Evolutionary conservation across 2,888 invertebrate species (phyloP).

Genomic region (Seladonia tumulorum): DNA sequence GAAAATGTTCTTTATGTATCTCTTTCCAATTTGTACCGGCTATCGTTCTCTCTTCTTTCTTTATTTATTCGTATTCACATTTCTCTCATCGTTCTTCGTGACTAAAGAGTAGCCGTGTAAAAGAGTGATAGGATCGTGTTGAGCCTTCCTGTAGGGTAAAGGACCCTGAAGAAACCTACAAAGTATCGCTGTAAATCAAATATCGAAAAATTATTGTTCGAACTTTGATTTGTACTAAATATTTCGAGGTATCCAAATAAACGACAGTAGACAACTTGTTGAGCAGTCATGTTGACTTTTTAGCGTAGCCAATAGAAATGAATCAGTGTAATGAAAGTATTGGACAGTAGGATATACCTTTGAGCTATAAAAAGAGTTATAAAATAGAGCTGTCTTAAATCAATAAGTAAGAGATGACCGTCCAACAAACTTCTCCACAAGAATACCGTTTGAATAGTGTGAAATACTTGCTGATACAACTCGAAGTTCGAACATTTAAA

Average conservation of each 20-base stretch:
- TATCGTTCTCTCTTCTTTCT: conserved; percentile 9
- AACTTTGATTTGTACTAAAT: background rate
- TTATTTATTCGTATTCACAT: conserved; percentile 8
- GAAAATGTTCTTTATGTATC: conserved; percentile 16
- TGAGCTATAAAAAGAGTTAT: background rate
- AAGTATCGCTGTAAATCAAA: background rate
- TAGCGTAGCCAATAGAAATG: background rate
- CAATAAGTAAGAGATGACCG: no score
- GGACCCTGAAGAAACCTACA: background rate
- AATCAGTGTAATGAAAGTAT: background rate
- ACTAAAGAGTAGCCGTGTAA: conserved; percentile 31
- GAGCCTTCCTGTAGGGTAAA: background rate
- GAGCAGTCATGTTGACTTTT: background rate
- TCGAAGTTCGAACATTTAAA: background rate
- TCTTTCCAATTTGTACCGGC: conserved; percentile 29
- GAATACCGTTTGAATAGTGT: background rate
- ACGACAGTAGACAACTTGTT: background rate
- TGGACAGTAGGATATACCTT: no score
- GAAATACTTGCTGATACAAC: background rate
- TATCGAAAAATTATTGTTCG: background rate
- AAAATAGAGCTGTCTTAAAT: background rate
- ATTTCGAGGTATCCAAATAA: background rate
- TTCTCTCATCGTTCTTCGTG: conserved; percentile 28
- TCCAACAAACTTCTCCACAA: background rate
- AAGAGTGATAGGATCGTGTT: background rate